Conservation (phyloP, 2,888 invertebrate genomes). For the Incurvaria masculella region DNA sequence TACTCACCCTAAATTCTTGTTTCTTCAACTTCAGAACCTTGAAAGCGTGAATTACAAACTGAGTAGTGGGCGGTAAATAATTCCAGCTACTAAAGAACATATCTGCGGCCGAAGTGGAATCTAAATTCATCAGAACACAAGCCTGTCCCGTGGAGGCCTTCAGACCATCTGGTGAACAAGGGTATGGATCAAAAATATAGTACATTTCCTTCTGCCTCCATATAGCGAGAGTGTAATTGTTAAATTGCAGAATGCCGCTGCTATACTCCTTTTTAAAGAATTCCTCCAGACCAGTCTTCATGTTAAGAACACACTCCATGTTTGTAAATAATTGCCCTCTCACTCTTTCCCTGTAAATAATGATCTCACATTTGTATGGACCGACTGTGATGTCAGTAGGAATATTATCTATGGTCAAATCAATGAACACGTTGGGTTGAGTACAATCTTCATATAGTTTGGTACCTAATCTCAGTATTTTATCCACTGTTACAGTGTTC, state of each 20-base stretch:
- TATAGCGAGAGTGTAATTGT: slow-evolving; percentile 53
- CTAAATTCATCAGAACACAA: slow-evolving; percentile 61
- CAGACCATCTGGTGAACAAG: slow-evolving; percentile 55
- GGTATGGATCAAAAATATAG: slow-evolving; percentile 65
- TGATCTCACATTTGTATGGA: slow-evolving; percentile 56
- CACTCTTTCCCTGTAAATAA: slow-evolving; percentile 51
- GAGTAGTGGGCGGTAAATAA: slow-evolving; percentile 42
- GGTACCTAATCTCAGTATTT: slow-evolving; percentile 56
- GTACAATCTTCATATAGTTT: slow-evolving; percentile 54
- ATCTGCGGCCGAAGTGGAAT: slow-evolving; percentile 53
- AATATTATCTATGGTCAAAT: slow-evolving; percentile 51
- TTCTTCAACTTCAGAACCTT: slow-evolving; percentile 55
- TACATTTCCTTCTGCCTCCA: slow-evolving; percentile 64
- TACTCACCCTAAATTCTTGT: slow-evolving; percentile 31
- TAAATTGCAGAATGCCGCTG: slow-evolving; percentile 57
- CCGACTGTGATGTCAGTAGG: slow-evolving; percentile 56
- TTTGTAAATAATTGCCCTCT: slow-evolving; percentile 48
- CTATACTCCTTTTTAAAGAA: slow-evolving; percentile 53
- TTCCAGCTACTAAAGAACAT: slow-evolving; percentile 52
- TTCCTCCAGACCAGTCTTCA: slow-evolving; percentile 43
- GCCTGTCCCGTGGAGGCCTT: slow-evolving; percentile 51
- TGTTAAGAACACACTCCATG: slow-evolving; percentile 50
- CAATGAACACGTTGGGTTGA: slow-evolving; percentile 44
- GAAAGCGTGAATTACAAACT: slow-evolving; percentile 59
- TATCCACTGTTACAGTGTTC: slow-evolving; percentile 56